Conservation (phyloP, 2,797 vertebrate species). For the Aeoliscus strigatus region DNA sequence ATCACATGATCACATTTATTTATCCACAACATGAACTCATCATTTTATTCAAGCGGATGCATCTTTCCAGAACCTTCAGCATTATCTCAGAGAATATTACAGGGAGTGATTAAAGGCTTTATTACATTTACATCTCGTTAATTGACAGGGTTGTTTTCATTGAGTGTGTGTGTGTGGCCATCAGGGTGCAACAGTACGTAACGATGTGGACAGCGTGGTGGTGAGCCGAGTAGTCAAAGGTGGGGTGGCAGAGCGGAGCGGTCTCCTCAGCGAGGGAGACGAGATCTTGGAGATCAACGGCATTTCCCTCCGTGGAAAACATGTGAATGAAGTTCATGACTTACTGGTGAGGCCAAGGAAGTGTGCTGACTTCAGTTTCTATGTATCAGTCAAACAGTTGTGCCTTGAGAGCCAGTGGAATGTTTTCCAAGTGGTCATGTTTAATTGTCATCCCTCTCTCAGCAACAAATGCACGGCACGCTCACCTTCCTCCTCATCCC, state of each 20-base stretch:
- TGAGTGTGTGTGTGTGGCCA: constrained; percentile 1
- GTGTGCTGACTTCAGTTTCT: too few relatives aligned
- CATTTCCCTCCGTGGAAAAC: constrained; percentile 88
- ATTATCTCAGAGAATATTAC: not conserved
- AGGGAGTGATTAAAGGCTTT: not conserved
- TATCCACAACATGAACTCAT: too few relatives aligned
- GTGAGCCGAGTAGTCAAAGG: constrained; percentile 94
- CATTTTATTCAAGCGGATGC: too few relatives aligned
- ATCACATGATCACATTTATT: too few relatives aligned
- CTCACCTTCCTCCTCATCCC: constrained; percentile 94
- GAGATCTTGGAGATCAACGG: constrained; percentile 96
- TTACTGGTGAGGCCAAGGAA: constrained; percentile 75
- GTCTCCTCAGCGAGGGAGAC: constrained; percentile 89
- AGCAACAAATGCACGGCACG: constrained; percentile 95
- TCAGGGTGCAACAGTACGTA: constrained; percentile 92
- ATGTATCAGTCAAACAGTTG: too few relatives aligned
- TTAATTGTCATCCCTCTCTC: constrained; percentile 36
- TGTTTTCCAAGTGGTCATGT: constrained; percentile 1
- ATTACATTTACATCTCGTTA: not conserved
- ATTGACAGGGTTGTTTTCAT: constrained; percentile 1
- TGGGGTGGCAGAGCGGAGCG: constrained; percentile 88
- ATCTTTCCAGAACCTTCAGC: too few relatives aligned
- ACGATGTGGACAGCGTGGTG: constrained; percentile 92
- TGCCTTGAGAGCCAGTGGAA: too few relatives aligned
- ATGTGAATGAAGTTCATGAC: constrained; percentile 94